A percentile compares a stretch with the other conserved stretches of the same genome.
Conservation (phyloP, 2,113 vertebrate genomes). For the Neopipo cinnamomea region DNA sequence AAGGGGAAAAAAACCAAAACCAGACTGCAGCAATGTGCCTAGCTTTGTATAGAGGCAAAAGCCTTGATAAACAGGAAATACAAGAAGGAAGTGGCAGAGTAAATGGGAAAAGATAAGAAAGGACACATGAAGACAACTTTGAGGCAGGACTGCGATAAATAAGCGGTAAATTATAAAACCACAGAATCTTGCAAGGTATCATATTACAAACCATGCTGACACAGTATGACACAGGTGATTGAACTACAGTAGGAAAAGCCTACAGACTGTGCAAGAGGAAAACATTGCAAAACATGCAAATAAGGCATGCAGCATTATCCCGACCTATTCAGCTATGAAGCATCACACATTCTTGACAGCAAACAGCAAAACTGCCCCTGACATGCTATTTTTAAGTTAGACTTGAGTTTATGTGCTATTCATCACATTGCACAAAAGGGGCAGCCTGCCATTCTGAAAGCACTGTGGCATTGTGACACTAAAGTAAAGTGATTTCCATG, state of each 20-base stretch:
- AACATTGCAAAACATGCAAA: not conserved
- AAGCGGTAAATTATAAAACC: not conserved
- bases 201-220: not conserved
- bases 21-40: not conserved
- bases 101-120: not conserved
- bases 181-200: not conserved
- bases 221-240: not conserved
- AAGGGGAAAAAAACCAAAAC: not conserved
- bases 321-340: not conserved
- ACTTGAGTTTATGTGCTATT: not conserved
- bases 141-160: not conserved
- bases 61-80: not conserved
- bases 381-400: not conserved
- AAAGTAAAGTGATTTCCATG: not conserved
- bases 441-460: not conserved
- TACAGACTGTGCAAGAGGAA: not conserved
- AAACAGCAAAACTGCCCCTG: not conserved
- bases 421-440: not conserved
- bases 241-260: not conserved
- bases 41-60: not conserved
- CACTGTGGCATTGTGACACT: not conserved
- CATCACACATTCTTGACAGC: not conserved
- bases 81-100: not conserved
- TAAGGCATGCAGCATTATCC: not conserved
- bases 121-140: not conserved